phyloP scores from a whole-genome alignment of 2,797 vertebrate species.

The Coluber constrictor region DNA sequence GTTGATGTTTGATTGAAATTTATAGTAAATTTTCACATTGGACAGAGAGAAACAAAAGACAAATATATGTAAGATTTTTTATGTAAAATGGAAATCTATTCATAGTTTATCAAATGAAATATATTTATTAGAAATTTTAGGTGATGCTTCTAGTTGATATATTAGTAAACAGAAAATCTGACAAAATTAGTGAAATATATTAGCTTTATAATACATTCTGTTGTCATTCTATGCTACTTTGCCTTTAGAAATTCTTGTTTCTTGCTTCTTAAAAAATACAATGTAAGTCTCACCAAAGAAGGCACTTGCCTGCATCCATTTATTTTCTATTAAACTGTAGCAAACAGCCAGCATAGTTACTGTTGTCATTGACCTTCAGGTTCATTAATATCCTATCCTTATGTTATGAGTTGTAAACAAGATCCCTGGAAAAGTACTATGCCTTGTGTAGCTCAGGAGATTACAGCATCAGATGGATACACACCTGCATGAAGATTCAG shows the following conservation, averaged over 20 bases:
- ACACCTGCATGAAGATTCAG: not conserved
- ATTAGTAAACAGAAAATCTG: not conserved
- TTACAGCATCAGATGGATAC: not conserved
- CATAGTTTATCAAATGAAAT: not conserved
- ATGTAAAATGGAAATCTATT: not conserved
- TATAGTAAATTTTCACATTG: not conserved
- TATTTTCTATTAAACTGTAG: not conserved
- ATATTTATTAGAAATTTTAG: not conserved
- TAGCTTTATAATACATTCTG: not conserved
- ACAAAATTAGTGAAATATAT: not conserved
- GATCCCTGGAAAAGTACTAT: not conserved
- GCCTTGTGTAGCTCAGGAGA: not conserved
- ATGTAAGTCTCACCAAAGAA: not conserved
- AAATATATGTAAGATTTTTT: not conserved
- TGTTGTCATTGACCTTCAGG: not conserved
- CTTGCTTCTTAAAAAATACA: not conserved
- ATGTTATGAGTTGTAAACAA: not conserved
- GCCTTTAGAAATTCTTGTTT: not conserved
- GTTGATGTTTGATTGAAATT: not conserved
- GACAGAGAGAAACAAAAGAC: not conserved
- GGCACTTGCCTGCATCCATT: not conserved
- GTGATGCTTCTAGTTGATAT: not conserved
- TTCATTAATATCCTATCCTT: not conserved
- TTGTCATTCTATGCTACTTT: not conserved
- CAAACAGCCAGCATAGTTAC: not conserved